Evolutionary conservation across 2,113 vertebrate species (phyloP).

Genomic region (Peromyscus californicus): DNA sequence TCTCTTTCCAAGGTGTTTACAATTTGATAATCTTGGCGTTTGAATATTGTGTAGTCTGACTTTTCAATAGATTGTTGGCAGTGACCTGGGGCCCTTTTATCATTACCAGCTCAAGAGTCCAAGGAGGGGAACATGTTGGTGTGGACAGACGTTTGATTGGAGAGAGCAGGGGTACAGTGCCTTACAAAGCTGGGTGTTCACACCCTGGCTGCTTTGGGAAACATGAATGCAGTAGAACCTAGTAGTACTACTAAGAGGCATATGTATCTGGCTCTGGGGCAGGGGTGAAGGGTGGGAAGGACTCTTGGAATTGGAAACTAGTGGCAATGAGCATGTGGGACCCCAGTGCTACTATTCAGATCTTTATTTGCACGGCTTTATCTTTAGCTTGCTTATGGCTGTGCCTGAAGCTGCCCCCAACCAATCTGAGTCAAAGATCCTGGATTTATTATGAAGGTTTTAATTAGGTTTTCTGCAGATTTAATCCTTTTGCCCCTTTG

Average conservation of each 20-base stretch:
- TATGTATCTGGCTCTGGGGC: neutral
- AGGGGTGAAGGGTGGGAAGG: neutral
- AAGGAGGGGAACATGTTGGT: neutral
- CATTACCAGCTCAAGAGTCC: neutral
- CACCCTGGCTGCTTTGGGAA: neutral
- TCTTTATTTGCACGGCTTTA: neutral
- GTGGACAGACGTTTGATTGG: neutral
- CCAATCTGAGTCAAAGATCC: neutral
- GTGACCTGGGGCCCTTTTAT: neutral
- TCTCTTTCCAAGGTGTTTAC: constrained; percentile 18
- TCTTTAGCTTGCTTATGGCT: constrained; percentile 4
- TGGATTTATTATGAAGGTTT: neutral
- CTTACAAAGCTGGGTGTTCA: neutral
- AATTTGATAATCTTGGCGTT: neutral
- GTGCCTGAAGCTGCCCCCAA: neutral
- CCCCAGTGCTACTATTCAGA: neutral
- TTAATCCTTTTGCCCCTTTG: constrained; percentile 31
- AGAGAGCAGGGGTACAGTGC: neutral
- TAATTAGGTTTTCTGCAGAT: constrained; percentile 44
- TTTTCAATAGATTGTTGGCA: neutral
- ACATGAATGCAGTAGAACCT: neutral
- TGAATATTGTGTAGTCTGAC: constrained; percentile 37
- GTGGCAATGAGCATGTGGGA: neutral
- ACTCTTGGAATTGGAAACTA: neutral
- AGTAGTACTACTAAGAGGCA: neutral